These are phyloP conservation scores for Sarcophaga peregrina DNA, from an alignment of 1,140 invertebrate species.

Conservation along the genomic window DNA sequence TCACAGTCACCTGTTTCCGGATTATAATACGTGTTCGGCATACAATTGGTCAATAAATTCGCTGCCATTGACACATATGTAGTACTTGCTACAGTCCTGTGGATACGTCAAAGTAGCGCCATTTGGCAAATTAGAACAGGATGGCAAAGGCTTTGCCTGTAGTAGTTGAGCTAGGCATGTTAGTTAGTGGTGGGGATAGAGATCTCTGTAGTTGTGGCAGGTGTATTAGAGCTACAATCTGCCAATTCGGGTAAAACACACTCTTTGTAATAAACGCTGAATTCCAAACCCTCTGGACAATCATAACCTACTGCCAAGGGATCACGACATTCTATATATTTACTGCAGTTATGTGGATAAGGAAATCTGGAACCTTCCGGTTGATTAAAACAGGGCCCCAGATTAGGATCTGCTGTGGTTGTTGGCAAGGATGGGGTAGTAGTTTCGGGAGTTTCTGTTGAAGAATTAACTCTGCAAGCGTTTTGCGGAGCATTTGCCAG, in stretches of 20 bases:
- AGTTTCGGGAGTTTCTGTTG: not conserved
- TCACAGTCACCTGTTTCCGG: conserved; percentile 51
- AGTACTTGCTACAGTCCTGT: conserved; percentile 14
- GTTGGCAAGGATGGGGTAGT: conserved; percentile 22
- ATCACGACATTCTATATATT: conserved; percentile 53
- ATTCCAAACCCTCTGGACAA: conserved; percentile 53
- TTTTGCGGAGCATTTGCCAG: conserved; percentile 39
- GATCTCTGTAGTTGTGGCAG: conserved; percentile 32
- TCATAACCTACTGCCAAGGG: conserved; percentile 57
- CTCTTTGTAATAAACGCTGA: conserved; percentile 50
- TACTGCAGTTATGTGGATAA: conserved; percentile 57
- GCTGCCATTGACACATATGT: not conserved
- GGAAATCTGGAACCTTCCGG: conserved; percentile 48
- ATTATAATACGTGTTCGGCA: conserved; percentile 49
- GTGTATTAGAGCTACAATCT: conserved; percentile 47
- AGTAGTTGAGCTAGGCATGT: not conserved
- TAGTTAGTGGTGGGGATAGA: conserved; percentile 33
- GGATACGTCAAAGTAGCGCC: conserved; percentile 18
- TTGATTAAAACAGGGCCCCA: conserved; percentile 52
- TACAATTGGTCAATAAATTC: not conserved
- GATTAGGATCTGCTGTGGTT: conserved; percentile 39
- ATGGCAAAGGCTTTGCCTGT: not conserved
- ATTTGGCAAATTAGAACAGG: conserved; percentile 1
- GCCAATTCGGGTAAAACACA: conserved; percentile 56
- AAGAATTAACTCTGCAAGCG: not conserved